Base-by-base conservation (phyloP, 2,797 vertebrate genomes). In the Natrix natrix region DNA sequence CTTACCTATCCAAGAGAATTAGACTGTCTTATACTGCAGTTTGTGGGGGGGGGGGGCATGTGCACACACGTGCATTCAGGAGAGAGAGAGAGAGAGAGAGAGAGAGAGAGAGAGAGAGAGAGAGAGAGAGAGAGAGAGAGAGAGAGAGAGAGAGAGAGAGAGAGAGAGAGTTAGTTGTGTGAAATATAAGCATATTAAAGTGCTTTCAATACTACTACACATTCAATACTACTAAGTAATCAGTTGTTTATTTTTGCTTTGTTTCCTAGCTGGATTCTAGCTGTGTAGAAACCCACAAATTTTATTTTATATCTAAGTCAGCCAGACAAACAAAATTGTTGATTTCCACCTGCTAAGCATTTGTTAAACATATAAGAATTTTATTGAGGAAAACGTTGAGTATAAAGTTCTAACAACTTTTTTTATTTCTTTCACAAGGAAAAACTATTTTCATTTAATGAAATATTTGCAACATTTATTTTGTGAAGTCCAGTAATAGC, bases 31-130 rank as follows among this genome's bases (percentile, higher is more conserved):
- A 52, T 13, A 55, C 16, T 91, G 26, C 57, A 28, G 17, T 54
- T 14, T 52, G 86, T 63, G 57, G 3, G 59, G 7, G 17, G 0
- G 1, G 17, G 2, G 6, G 0, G 6, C 20, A 16, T 5, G 16
- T 17, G 16, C 4, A 57, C 16, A 16, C 4, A 17, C 16, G 20
- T 61, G 1, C 22, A 60, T 60, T 24, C 8, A 24, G 17, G 26
- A 0, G 11, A n/a, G 26, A 13, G 4, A 32, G 63, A 16, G 63
- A 6, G 57, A 20, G 16, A 17, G 16, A 0, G 57, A 8, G 22
- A 22, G 7, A 60, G 59, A 1, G 20, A 60, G 59, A 1, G 16
- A 7, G 57, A 59, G 22, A 8, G 59, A 60, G 26, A 12, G 24
- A 1, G 24, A 0, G 26, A 12, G 61, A 5, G 24, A n/a, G 26